Evolutionary conservation across 2,888 invertebrate genomes (phyloP).

Genomic region (Oscheius myriophilus): DNA sequence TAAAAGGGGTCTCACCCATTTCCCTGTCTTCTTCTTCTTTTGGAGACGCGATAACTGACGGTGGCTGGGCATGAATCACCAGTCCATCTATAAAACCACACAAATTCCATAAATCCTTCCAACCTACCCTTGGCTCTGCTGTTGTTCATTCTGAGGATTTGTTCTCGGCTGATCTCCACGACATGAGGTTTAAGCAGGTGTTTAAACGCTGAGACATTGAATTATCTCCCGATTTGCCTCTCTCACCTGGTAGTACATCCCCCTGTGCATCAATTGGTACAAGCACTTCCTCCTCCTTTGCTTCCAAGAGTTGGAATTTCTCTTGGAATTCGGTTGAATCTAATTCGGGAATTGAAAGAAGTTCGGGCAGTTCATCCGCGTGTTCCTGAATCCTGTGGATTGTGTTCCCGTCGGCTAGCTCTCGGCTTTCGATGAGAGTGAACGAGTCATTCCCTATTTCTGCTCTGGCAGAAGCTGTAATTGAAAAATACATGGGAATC

Average conservation of each 20-base stretch:
- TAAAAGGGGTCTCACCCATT: too few relatives aligned
- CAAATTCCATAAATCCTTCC: background rate
- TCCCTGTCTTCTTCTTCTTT: too few relatives aligned
- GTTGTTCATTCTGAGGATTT: conserved; percentile 10
- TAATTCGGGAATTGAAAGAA: background rate
- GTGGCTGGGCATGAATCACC: too few relatives aligned
- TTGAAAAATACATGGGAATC: too few relatives aligned
- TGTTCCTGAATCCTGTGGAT: conserved; percentile 19
- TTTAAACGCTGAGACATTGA: background rate
- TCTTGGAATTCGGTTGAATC: too few relatives aligned
- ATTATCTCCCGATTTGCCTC: too few relatives aligned
- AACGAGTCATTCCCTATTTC: background rate
- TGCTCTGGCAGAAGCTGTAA: background rate
- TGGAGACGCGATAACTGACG: too few relatives aligned
- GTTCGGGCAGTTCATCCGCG: conserved; percentile 14
- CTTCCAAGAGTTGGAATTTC: background rate
- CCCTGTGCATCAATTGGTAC: conserved; percentile 19
- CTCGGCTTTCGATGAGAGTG: conserved; percentile 5
- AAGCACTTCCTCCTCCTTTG: conserved; percentile 10
- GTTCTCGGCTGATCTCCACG: conserved; percentile 9
- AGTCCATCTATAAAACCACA: background rate
- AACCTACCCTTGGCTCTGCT: background rate
- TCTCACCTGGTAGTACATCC: conserved; percentile 5
- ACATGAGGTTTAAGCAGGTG: conserved; percentile 12
- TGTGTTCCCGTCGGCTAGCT: conserved; percentile 1